phyloP scores from a whole-genome alignment of 2,888 invertebrate genomes.

The Exocentrus adspersus region DNA sequence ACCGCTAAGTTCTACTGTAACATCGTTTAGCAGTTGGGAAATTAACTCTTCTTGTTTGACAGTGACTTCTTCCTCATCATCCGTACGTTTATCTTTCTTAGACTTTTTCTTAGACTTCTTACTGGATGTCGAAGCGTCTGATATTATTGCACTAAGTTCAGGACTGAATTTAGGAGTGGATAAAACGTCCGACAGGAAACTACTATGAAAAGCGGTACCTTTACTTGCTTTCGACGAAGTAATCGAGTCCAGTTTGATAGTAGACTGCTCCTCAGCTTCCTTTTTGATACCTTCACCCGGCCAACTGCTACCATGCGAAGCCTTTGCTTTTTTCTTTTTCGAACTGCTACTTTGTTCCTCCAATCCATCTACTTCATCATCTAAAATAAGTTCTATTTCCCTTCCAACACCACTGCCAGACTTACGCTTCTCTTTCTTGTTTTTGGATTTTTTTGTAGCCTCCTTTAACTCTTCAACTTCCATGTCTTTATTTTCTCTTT shows the following conservation, averaged over 20 bases:
- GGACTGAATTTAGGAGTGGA: slow-evolving; percentile 22
- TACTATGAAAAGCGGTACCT: slow-evolving; percentile 29
- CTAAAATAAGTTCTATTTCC: neutral
- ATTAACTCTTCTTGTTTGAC: slow-evolving; percentile 1
- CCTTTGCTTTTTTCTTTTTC: slow-evolving; percentile 20
- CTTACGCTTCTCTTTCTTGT: neutral
- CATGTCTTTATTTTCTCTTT: too few species aligned
- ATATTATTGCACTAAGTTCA: slow-evolving; percentile 20
- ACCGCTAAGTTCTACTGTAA: slow-evolving; percentile 13
- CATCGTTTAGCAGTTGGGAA: slow-evolving; percentile 21
- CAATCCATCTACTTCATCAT: neutral
- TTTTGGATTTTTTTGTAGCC: too few species aligned
- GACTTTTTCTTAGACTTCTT: slow-evolving; percentile 20
- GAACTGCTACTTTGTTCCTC: slow-evolving; percentile 13
- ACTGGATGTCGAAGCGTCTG: neutral
- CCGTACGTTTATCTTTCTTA: slow-evolving; percentile 9
- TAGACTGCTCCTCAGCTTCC: neutral
- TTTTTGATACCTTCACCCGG: neutral
- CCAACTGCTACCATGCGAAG: neutral
- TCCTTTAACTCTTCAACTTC: too few species aligned
- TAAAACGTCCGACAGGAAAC: slow-evolving; percentile 29
- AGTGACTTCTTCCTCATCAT: neutral
- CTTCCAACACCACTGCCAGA: neutral
- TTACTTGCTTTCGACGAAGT: slow-evolving; percentile 9
- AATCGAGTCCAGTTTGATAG: neutral